Evolutionary conservation across 2,888 invertebrate species (phyloP), one percentile per base, ranked within the genome.

Genomic region (Nemapogon koenigi): DNA sequence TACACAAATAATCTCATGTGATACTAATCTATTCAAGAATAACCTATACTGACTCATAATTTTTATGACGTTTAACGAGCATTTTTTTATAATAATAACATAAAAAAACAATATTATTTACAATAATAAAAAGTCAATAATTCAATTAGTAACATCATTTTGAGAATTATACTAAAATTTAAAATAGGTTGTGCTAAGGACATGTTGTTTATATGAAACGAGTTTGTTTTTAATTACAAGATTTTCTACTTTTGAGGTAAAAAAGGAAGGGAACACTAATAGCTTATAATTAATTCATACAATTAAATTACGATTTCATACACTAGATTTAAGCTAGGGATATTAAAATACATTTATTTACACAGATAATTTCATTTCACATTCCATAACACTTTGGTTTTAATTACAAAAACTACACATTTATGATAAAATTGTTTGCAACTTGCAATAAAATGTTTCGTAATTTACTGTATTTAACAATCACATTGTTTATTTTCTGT

Each of bases 331-430:
- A n/a, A n/a, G n/a, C n/a, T n/a, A n/a, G n/a, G n/a, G n/a, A n/a
- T 50, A 58, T 55, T 61, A 60, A 55, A 61, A 55, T 64, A 63
- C 57, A 62, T 54, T n/a, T 70, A 71, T 70, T 62, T 73, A 73
- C 72, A 76, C 44, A 45, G 54, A 61, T 59, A 64, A 45, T 46
- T 46, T 49, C 59, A 62, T 57, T 53, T 53, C 58, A 62, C 51
- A 59, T 53, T 58, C 54, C 57, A 55, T 47, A 56, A 62, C 57
- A 71, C 68, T 72, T 73, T 73, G 72, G 72, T 68, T 71, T 62
- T 63, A 7, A 6, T 22, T 22, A 6, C 10, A 22, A 22, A 10
- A 6, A 22, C 10, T 22, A 22, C 10, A 22, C 6, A 22, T 7
- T 7, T 7, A 22, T 22, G 22, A 22, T 6, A n/a, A n/a, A n/a